These are phyloP conservation scores for Mystacides longicornis DNA, from an alignment of 2,888 invertebrate genomes.

Conservation along the genomic window DNA sequence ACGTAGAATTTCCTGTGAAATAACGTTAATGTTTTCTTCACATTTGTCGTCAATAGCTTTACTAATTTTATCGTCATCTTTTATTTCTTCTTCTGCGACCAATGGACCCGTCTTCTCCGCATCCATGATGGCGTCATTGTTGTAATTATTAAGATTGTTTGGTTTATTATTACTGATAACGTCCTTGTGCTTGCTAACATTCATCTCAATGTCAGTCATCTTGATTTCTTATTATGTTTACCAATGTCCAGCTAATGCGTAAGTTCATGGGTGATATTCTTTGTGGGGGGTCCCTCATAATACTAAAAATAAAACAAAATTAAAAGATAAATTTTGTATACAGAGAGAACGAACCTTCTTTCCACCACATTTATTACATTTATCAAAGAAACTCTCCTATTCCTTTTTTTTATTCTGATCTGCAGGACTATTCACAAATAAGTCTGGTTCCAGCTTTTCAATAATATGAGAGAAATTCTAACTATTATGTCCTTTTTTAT, in stretches of 20 bases:
- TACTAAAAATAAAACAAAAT: constrained; percentile 6
- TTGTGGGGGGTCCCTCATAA: constrained; percentile 11
- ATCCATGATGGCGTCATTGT: constrained; percentile 8
- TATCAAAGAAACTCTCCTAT: neutral
- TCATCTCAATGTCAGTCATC: constrained; percentile 20
- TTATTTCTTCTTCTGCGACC: constrained; percentile 14
- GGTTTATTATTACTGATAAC: neutral
- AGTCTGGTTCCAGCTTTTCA: too few relatives aligned
- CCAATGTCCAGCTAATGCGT: neutral
- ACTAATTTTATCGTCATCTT: constrained; percentile 8
- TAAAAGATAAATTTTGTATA: neutral
- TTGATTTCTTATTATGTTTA: neutral
- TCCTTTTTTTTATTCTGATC: neutral
- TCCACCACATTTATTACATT: too few relatives aligned
- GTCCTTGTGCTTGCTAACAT: neutral
- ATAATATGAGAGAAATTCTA: too few relatives aligned
- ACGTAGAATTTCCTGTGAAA: too few relatives aligned
- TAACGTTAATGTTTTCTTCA: too few relatives aligned
- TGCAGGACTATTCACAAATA: too few relatives aligned
- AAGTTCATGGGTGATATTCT: neutral
- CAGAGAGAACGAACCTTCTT: too few relatives aligned
- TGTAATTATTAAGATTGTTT: neutral
- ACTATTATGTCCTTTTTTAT: too few relatives aligned
- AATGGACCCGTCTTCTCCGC: constrained; percentile 11
- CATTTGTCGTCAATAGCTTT: too few relatives aligned